phyloP scores from a whole-genome alignment of 1,140 invertebrate species.

The Cotesia typhae region DNA sequence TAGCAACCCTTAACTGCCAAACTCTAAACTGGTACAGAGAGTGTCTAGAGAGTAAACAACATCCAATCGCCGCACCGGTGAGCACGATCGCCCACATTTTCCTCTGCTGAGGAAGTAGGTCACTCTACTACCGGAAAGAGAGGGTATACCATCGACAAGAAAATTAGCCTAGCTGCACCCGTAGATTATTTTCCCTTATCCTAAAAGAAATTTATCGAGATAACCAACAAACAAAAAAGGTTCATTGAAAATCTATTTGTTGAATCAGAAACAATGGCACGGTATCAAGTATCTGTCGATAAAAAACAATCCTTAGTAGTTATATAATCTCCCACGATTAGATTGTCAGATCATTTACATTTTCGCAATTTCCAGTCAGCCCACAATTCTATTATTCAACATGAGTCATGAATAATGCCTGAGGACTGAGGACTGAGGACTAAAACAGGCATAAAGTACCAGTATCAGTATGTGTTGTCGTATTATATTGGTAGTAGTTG shows the following conservation, averaged over 20 bases:
- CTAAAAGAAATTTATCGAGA: too few relatives aligned
- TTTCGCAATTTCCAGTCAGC: slow-evolving; percentile 1
- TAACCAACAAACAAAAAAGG: too few relatives aligned
- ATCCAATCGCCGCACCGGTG: slow-evolving; percentile 33
- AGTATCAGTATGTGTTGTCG: too few relatives aligned
- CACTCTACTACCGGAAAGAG: slow-evolving; percentile 21
- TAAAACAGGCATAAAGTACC: slow-evolving; percentile 4
- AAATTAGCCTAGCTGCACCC: slow-evolving; percentile 34
- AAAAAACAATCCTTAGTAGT: too few relatives aligned
- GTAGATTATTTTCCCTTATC: too few relatives aligned
- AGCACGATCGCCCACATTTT: slow-evolving; percentile 5
- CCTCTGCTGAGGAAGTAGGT: slow-evolving; percentile 26
- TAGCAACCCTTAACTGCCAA: too few relatives aligned
- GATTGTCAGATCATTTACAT: slow-evolving; percentile 26
- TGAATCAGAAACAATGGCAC: too few relatives aligned
- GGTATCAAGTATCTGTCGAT: too few relatives aligned
- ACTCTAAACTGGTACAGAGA: background rate
- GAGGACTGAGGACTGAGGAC: background rate
- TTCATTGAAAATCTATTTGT: too few relatives aligned
- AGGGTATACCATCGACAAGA: slow-evolving; percentile 29
- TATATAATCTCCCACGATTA: background rate
- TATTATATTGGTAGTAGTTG: too few relatives aligned
- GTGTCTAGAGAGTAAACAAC: slow-evolving; percentile 38
- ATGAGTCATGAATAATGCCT: slow-evolving; percentile 25
- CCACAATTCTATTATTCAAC: slow-evolving; percentile 26